Percentiles rank a stretch among this genome's conserved stretches.
These are phyloP conservation scores for Poicephalus gulielmi DNA, from an alignment of 2,113 vertebrate species.

Conservation along the genomic window DNA sequence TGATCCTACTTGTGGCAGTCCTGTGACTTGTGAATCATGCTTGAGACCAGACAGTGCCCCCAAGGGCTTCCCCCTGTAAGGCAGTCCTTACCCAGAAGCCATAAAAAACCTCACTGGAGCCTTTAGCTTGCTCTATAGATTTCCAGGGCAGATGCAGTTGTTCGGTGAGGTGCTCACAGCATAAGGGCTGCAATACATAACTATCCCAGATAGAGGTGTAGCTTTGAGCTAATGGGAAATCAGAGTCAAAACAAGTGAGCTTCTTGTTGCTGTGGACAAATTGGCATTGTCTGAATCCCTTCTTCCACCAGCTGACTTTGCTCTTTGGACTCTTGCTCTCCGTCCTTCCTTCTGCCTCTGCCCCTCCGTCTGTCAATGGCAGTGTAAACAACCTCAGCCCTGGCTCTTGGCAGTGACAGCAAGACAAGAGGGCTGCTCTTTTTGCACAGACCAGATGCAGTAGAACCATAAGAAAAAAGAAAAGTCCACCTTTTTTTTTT, in stretches of 20 bases:
- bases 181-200: background rate
- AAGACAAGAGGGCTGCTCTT: background rate
- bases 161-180: background rate
- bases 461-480: background rate
- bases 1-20: fast-evolving
- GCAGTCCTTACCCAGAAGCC: background rate
- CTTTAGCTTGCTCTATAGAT: background rate
- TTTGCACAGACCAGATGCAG: background rate
- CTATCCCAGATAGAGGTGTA: background rate
- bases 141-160: background rate
- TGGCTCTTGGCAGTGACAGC: background rate
- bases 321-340: background rate
- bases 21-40: background rate
- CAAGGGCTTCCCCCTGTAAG: background rate
- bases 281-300: background rate
- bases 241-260: background rate
- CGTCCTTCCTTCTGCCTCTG: background rate
- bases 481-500: background rate
- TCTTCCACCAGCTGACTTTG: background rate
- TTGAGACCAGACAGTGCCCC: background rate
- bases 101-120: background rate
- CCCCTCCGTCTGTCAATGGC: background rate
- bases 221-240: background rate
- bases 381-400: background rate
- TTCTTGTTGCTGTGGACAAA: background rate